Evolutionary conservation across 2,888 invertebrate species (phyloP).

Genomic region (Acrocyrtus sp.): DNA sequence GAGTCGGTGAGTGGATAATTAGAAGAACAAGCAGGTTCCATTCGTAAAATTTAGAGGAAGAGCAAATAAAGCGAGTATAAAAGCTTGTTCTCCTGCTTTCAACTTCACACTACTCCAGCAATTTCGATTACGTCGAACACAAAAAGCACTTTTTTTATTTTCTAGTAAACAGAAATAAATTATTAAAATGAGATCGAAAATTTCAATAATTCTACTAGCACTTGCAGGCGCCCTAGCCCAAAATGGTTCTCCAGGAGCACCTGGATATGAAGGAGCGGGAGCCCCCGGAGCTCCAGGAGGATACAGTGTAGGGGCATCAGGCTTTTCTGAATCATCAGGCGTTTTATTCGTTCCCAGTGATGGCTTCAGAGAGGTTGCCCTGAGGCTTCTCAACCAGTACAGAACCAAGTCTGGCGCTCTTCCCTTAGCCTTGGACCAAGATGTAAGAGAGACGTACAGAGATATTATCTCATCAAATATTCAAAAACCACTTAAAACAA

Average conservation of each 20-base stretch:
- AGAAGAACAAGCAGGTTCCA: too few relatives aligned
- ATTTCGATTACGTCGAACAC: too few relatives aligned
- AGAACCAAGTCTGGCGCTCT: slow-evolving; percentile 21
- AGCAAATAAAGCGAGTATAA: too few relatives aligned
- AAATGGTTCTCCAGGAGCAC: not conserved
- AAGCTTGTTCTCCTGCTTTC: too few relatives aligned
- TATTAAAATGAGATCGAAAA: not conserved
- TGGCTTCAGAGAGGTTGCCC: slow-evolving; percentile 41
- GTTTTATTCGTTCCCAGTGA: slow-evolving; percentile 11
- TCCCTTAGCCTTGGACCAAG: slow-evolving; percentile 38
- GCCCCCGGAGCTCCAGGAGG: not conserved
- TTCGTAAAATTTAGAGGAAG: too few relatives aligned
- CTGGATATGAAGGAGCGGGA: not conserved
- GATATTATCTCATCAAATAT: slow-evolving; percentile 3
- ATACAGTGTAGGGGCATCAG: not conserved
- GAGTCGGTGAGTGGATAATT: too few relatives aligned
- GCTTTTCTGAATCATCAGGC: not conserved
- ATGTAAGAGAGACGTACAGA: slow-evolving; percentile 20
- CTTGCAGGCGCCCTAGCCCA: not conserved
- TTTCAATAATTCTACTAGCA: not conserved
- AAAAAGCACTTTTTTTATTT: too few relatives aligned
- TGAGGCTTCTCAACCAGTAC: slow-evolving; percentile 42
- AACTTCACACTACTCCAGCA: too few relatives aligned
- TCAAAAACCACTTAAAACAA: not conserved
- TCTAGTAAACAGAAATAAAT: too few relatives aligned